Conservation (phyloP, 2,888 invertebrate species). For the Romanomermis culicivorax region DNA sequence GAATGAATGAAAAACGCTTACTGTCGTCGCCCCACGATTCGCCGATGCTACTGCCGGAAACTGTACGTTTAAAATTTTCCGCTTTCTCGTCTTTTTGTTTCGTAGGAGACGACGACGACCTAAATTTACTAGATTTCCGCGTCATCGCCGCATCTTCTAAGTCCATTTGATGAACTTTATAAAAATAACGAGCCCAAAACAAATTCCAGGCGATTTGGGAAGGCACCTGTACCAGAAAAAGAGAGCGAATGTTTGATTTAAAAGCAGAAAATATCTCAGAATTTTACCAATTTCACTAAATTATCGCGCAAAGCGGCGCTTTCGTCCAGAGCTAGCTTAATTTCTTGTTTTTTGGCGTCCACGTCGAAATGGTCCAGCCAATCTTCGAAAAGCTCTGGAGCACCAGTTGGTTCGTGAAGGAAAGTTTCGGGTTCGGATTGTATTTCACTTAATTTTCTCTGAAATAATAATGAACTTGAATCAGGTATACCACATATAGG, state of each 20-base stretch:
- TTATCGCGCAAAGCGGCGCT: not conserved
- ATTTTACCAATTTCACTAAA: not conserved
- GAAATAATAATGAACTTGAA: too few relatives aligned
- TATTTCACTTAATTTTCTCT: slow-evolving; percentile 48
- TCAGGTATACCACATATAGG: not conserved
- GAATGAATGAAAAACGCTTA: too few relatives aligned
- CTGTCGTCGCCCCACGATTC: too few relatives aligned
- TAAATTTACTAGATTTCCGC: too few relatives aligned
- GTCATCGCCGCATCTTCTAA: slow-evolving; percentile 53
- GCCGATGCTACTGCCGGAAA: too few relatives aligned
- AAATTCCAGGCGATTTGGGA: slow-evolving; percentile 42
- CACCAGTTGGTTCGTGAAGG: slow-evolving; percentile 43
- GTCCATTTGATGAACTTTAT: slow-evolving; percentile 53
- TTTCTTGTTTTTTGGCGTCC: slow-evolving; percentile 34
- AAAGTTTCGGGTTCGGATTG: slow-evolving; percentile 52
- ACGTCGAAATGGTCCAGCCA: slow-evolving; percentile 41
- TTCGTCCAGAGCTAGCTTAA: not conserved
- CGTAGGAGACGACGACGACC: too few relatives aligned
- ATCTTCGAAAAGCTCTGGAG: slow-evolving; percentile 38
- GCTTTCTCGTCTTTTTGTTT: too few relatives aligned
- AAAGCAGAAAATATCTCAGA: too few relatives aligned
- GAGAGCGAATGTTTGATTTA: too few relatives aligned
- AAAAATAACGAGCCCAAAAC: slow-evolving; percentile 63
- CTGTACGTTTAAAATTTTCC: too few relatives aligned
- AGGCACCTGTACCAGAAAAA: too few relatives aligned